Base-by-base conservation (phyloP, 1,140 invertebrate species). In the Papilio machaon region DNA sequence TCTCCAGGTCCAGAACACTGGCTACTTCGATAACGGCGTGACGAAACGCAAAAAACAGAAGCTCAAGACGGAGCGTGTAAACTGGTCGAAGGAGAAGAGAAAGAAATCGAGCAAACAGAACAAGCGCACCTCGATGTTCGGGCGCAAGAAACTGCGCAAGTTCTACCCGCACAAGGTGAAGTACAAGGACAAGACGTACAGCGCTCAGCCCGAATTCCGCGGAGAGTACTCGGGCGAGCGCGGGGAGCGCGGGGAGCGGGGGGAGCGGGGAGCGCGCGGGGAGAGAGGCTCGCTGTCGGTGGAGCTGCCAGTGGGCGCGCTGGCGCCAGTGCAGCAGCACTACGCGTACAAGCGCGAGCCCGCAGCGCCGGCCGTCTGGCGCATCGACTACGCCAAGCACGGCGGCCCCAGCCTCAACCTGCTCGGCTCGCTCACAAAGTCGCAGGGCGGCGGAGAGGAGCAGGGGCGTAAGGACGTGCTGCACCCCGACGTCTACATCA, bases 101-200 rank as follows among this genome's bases (percentile, higher is more conserved):
- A 79, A 82, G 73, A 85, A 60, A 7, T 67, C 58, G 13, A 81
- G 80, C 64, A 88, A 88, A 78, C 82, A 89, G 19, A 82, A 86
- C 0, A 85, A 86, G 58, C 82, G 80, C 46, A 85, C 86, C 15
- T 60, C 85, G 0, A 81, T 89, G n/a, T 91, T 87, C 80, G 87
- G 81, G 47, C 88, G 90, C 15, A 93, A 91, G 85, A 93, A 92
- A 58, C 85, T 94, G 0, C 83, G 88, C 1, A 93, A 92, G 47
- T 93, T 91, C 77, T 94, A 91, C 78, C 92, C 92, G 0, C 91
- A 93, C 82, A 94, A 93, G 82, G 86, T 92, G 13, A 93, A 93
- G 79, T 90, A 91, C 58, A 91, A 89, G 64, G 91, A 92, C 30
- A 92, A 91, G 77, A 46, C 46, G 1, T 85, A 81, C 60, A 77